Base-by-base conservation (phyloP, 1,140 invertebrate genomes). In the Bombus cullumanus region DNA sequence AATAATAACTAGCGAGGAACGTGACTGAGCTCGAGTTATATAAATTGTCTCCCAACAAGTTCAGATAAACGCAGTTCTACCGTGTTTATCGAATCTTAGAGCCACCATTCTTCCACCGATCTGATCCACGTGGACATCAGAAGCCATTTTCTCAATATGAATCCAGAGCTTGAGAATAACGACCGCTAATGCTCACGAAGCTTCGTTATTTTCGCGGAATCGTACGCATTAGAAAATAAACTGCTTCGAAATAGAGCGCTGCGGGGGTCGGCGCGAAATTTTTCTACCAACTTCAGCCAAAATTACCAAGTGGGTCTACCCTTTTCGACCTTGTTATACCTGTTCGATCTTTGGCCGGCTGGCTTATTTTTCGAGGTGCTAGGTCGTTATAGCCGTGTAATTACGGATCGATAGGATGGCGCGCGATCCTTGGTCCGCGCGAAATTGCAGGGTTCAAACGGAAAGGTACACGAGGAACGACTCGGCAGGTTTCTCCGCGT, bases 321-420 rank as follows among this genome's bases (percentile, higher is more conserved):
- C 18, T n/a, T 59, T 28, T 13, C 13, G 1, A 3, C 4, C 5
- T 72, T 1, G 8, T 72, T 41, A n/a, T 47, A 15, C 15, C n/a
- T 6, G 15, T 15, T 31, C 28, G 57, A 41, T 41, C 25, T 15
- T 39, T 18, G 8, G 22, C 4, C 31, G 39, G 39, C 22, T 10
- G 28, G 59, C 8, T 78, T 62, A 64, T 78, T 78, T 41, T 78
- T 78, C 75, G n/a, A 78, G 75, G 75, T 78, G 75, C 75, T 66
- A 78, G 75, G 13, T 78, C 75, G 59, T 77, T 77, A 77, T 41
- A n/a, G 75, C 37, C 25, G 57, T 77, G 57, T 78, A 78, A 78
- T 78, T 78, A 78, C 37, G 57, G 13, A 66, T 78, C 59, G 59
- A 78, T 78, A 78, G 75, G 59, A 78, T 9, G n/a, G 37, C 75